Conservation (phyloP, 2,888 invertebrate genomes). For the Acholoe squamosa region DNA sequence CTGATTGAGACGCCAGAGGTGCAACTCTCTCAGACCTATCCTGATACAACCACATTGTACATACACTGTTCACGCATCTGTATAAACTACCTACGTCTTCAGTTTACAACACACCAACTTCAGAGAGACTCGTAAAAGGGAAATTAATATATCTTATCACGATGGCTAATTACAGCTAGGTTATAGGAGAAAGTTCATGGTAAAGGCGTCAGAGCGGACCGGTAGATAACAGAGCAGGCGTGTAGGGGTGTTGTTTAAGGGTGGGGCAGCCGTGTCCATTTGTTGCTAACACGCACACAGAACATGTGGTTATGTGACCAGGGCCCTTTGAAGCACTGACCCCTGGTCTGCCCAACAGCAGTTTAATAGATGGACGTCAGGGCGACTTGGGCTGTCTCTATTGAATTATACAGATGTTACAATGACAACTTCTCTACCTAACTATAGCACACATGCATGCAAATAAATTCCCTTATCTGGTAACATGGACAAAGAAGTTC, state of each 20-base stretch:
- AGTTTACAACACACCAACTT: not conserved
- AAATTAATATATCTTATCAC: not conserved
- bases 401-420: conserved; percentile 4
- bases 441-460: no score
- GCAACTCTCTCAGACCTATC: not conserved
- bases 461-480: no score
- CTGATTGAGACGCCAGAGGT: not conserved
- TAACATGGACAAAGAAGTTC: no score
- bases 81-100: no score
- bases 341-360: not conserved
- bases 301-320: conserved; percentile 44
- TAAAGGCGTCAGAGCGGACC: not conserved
- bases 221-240: not conserved
- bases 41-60: not conserved
- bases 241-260: not conserved
- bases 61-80: no score
- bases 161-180: not conserved
- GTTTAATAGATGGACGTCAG: conserved; percentile 39
- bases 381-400: not conserved
- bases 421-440: not conserved
- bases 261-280: not conserved
- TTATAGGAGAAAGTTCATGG: not conserved
- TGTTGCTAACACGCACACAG: not conserved
- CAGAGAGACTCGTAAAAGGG: not conserved
- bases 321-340: not conserved